Percentiles rank a stretch among this genome's conserved stretches.
Evolutionary conservation across 2,797 vertebrate species (phyloP).

Genomic region (Pogoniulus pusillus): DNA sequence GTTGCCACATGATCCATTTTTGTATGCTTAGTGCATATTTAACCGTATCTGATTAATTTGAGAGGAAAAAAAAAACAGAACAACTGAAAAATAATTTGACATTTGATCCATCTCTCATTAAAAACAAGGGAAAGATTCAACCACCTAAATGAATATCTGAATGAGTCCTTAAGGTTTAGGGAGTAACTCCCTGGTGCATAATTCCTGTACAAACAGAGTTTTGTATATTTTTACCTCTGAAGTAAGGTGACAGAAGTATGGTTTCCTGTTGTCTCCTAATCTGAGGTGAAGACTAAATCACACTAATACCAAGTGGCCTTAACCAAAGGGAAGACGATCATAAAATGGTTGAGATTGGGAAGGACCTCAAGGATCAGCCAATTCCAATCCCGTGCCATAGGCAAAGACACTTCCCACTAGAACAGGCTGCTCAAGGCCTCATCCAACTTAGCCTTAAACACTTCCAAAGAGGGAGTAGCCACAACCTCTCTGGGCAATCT

Average conservation of each 20-base stretch:
- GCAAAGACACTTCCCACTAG: too few species aligned
- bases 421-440: too few species aligned
- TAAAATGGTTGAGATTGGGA: too few species aligned
- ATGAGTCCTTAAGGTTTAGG: not conserved
- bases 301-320: not conserved
- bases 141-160: fast-evolving
- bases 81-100: too few species aligned
- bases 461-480: too few species aligned
- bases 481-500: too few species aligned
- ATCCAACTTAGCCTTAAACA: too few species aligned
- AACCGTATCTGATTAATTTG: not conserved
- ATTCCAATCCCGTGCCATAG: too few species aligned
- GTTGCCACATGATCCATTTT: not conserved
- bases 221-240: not conserved
- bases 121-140: not conserved
- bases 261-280: not conserved
- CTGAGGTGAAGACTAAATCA: not conserved
- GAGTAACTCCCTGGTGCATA: not conserved
- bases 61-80: too few species aligned
- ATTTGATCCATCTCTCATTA: not conserved
- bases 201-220: not conserved
- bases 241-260: not conserved
- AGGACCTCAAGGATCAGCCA: too few species aligned
- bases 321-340: too few species aligned
- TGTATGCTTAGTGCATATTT: not conserved